A percentile compares a stretch with the other conserved stretches of the same genome.
phyloP scores from a whole-genome alignment of 2,888 invertebrate species.

The Eristalis tenax region DNA sequence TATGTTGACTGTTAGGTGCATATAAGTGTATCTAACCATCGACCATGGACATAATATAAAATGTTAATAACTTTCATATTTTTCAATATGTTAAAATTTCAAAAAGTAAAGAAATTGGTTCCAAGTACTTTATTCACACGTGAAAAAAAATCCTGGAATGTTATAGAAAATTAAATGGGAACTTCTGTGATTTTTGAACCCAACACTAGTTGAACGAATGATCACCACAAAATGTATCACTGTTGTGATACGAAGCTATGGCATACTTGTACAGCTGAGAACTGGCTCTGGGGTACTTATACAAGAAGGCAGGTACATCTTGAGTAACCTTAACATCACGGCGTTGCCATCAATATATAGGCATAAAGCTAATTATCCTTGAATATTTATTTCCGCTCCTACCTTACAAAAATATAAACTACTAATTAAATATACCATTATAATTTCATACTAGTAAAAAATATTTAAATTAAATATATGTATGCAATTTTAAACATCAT shows the following conservation, averaged over 20 bases:
- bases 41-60: no score
- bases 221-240: conserved; percentile 50
- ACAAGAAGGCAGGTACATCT: conserved; percentile 24
- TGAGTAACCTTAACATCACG: conserved; percentile 25
- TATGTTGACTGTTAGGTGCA: neutral
- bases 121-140: conserved; percentile 20
- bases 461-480: neutral
- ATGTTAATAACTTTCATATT: no score
- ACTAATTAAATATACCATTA: neutral
- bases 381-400: neutral
- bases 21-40: no score
- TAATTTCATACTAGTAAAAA: neutral
- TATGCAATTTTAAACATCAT: neutral
- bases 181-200: conserved; percentile 24
- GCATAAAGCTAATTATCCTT: neutral
- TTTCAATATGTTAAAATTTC: no score
- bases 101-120: neutral
- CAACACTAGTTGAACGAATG: conserved; percentile 36
- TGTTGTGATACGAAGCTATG: conserved; percentile 54
- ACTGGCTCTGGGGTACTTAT: conserved; percentile 19
- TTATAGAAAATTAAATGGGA: conserved; percentile 49
- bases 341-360: conserved; percentile 32
- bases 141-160: conserved; percentile 36
- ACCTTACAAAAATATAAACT: neutral
- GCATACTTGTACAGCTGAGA: conserved; percentile 32